Base-by-base conservation (phyloP, 2,113 vertebrate genomes). In the Bagarius yarrelli region DNA sequence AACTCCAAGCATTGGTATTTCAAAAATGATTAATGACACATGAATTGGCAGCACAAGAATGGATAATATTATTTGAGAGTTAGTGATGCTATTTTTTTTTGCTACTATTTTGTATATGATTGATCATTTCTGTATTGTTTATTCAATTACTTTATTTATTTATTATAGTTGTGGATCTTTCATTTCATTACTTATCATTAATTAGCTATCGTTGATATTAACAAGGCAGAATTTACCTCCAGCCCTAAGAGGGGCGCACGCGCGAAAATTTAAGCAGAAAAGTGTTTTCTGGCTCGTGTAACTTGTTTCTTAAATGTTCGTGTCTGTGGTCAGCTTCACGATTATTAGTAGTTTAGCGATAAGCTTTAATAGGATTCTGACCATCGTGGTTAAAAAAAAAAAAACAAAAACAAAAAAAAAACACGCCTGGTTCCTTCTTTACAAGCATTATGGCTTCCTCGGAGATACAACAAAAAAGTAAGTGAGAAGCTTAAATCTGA, bases 301-400 rank as follows among this genome's bases (percentile, higher is more conserved):
- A 30, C 3, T 12, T 72, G 44, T 25, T 44, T 36, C 30, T 52
- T 76, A 67, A 44, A 53, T 76, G 84, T 83, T 64, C 72, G 77
- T 77, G 80, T 81, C 81, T 85, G 83, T 67, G 73, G 52, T 83
- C 64, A 78, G 82, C 81, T 85, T 83, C 84, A 79, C 21, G 67
- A 30, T 36, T 64, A 23, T 21, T 21, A n/a, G 9, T 56, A 5
- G 9, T 16, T 76, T 57, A 53, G 3, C 30, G 21, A 32, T 13
- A 8, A 30, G 8, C 3, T 12, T 8, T 76, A 27, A 19, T 59
- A 71, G 52, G 15, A 60, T 53, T 74, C 60, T 70, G 11, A 32
- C 1, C 50, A 23, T 59, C 16, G 19, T 8, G 14, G 52, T 44
- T 3, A 3, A 40, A 3, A 40, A 3, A 40, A 3, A 40, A 3